Conservation (phyloP, 1,140 invertebrate genomes). For the Capitella teleta region DNA sequence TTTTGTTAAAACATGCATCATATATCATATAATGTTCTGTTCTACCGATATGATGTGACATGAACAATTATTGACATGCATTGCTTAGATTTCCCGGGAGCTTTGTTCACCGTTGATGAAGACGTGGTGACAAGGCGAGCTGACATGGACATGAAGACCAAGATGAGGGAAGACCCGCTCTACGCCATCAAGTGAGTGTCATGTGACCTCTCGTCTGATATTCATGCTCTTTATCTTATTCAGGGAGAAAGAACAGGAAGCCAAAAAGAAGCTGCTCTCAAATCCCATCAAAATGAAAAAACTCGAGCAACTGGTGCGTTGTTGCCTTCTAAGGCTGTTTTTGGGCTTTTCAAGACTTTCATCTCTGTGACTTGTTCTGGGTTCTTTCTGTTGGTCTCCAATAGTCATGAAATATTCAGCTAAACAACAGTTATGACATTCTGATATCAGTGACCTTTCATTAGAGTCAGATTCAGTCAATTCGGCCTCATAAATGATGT, state of each 20-base stretch:
- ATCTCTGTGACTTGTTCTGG: too few species aligned
- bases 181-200: conserved; percentile 54
- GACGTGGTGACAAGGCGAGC: conserved; percentile 32
- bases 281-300: conserved; percentile 84
- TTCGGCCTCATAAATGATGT: too few species aligned
- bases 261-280: conserved; percentile 62
- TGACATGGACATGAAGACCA: conserved; percentile 43
- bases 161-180: conserved; percentile 81
- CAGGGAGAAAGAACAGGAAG: conserved; percentile 70
- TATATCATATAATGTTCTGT: neutral
- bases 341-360: too few species aligned
- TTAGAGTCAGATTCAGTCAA: too few species aligned
- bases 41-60: neutral
- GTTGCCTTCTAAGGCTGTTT: too few species aligned
- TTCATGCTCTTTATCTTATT: neutral
- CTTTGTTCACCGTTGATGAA: conserved; percentile 25
- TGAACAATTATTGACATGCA: neutral
- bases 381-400: too few species aligned
- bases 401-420: too few species aligned
- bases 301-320: conserved; percentile 63
- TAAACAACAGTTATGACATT: too few species aligned
- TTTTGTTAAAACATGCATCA: neutral
- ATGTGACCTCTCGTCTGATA: neutral
- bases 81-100: conserved; percentile 19
- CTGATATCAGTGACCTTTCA: too few species aligned